Conservation (phyloP, 2,797 vertebrate genomes). For the Triplophysa bombifrons region DNA sequence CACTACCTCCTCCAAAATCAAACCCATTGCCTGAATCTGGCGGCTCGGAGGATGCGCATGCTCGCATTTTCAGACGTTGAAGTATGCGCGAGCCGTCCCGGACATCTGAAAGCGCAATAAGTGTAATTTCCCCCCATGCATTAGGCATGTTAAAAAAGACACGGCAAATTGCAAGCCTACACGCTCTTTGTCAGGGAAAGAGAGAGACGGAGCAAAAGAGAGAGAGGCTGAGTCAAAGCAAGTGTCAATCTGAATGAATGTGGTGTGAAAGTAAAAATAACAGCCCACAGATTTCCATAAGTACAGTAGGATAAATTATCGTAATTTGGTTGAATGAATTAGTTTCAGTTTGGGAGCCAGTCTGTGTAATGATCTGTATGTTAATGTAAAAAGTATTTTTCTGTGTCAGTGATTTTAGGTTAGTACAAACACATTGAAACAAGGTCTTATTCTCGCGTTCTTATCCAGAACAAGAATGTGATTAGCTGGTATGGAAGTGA, state of each 20-base stretch:
- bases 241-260: conserved; percentile 29
- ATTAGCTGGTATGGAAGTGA: conserved; percentile 10
- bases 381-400: neutral
- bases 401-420: neutral
- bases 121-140: conserved; percentile 64
- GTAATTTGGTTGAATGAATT: neutral
- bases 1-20: conserved; percentile 57
- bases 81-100: conserved; percentile 66
- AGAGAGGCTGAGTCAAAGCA: conserved; percentile 24
- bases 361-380: neutral
- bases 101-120: conserved; percentile 71
- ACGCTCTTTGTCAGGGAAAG: conserved; percentile 58
- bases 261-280: conserved; percentile 25
- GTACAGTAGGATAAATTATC: conserved; percentile 6
- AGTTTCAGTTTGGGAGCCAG: neutral
- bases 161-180: conserved; percentile 60
- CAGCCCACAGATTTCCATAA: neutral
- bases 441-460: neutral
- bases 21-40: conserved; percentile 66
- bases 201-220: neutral
- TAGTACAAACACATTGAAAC: neutral
- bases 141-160: conserved; percentile 65
- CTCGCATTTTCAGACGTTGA: conserved; percentile 47
- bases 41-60: conserved; percentile 41
- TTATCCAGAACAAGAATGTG: neutral